Evolutionary conservation across 2,113 vertebrate genomes (phyloP), one percentile per base, ranked within the genome.

Genomic region (Carollia perspicillata): DNA sequence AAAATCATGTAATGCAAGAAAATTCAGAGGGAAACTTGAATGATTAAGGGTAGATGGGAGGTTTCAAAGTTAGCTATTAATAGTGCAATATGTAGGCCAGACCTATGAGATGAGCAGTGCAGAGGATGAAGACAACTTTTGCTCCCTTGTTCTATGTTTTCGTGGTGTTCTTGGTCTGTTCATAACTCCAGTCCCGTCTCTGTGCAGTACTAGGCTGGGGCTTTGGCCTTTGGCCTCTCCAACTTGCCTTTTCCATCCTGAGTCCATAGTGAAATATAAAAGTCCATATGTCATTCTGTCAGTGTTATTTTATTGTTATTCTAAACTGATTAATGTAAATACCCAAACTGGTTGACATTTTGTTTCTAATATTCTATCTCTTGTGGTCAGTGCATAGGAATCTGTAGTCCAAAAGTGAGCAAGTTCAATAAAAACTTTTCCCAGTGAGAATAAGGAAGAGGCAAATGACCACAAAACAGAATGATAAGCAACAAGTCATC

Each of bases 11-110:
- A 60, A 14, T 8, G 8, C 23, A 30, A 40, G 23, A 12, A 75
- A 86, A 79, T 84, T 49, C 2, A 13, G 18, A 86, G n/a, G 13
- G 26, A 80, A 69, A 80, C 11, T 30, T 80, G 12, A 44, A 53
- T 94, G 84, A 92, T 17, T 6, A 37, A 74, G 68, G 68, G 51
- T 49, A 58, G 26, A 66, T 44, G 23, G 28, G 20, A 83, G 4
- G 3, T 55, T 81, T 96, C 84, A 83, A 47, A 90, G 51, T 42
- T 66, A 75, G n/a, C 89, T 95, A 85, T 77, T 78, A 85, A 63
- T 14, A 69, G 28, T 74, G 14, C 9, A 79, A 16, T 60, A 58
- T 28, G 44, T 35, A 49, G 33, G 4, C 1, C 2, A 11, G 3
- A 6, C 44, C 92, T 63, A 58, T 71, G 88, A 71, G 49, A n/a